Evolutionary conservation across 2,797 vertebrate species (phyloP), one percentile per base, ranked within the genome.

Genomic region (Geotrypetes seraphini): DNA sequence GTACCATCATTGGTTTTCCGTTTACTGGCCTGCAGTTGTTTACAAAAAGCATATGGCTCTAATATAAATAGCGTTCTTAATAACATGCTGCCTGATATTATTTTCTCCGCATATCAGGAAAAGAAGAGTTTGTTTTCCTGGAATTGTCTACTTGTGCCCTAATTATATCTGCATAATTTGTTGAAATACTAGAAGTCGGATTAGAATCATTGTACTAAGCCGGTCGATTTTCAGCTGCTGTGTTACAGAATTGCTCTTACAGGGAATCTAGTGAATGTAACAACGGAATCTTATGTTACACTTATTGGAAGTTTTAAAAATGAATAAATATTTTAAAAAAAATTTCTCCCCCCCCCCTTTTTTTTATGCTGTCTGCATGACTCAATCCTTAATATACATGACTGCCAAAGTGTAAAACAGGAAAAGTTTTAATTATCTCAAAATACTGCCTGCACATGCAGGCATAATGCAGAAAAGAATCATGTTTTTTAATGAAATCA

Each of bases 191-290:
- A n/a, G n/a, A n/a, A n/a, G n/a, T 41, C 51, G 22, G 13, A 18
- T 23, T 51, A 13, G 19, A 25, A 24, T n/a, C n/a, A 13, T 8
- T 24, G 24, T 33, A 17, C 17, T 19, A 25, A 33, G 19, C 28
- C 20, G 42, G 33, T 33, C n/a, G n/a, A n/a, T n/a, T n/a, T n/a
- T n/a, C n/a, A n/a, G 54, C 59, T 50, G 44, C 27, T 44, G 51
- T 36, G 31, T 27, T 12, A 33, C 44, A 53, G 33, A n/a, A n/a
- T n/a, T n/a, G 21, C 32, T 31, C 16, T 5, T 7, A 16, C 37
- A 37, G 29, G 36, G 53, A 40, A 33, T 22, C 22, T 20, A 33
- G 10, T 20, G 12, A 10, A 16, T 30, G 47, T 36, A 39, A 59
- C 59, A n/a, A n/a, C n/a, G n/a, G n/a, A n/a, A n/a, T n/a, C n/a